These are phyloP conservation scores for Ardeotis arabs DNA, from an alignment of 2,113 vertebrate genomes.

Conservation along the genomic window DNA sequence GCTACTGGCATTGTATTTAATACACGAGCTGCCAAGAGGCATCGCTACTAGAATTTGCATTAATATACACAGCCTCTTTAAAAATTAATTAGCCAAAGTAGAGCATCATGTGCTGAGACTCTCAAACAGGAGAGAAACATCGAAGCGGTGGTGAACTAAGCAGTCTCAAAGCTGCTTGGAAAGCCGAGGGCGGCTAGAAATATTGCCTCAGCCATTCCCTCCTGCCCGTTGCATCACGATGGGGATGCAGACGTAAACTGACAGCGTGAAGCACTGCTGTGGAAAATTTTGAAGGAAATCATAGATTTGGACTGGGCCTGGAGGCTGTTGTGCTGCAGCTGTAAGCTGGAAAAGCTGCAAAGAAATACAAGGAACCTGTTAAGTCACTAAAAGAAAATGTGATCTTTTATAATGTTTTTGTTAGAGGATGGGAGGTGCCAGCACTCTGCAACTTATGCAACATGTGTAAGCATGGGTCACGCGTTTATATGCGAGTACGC, in stretches of 20 bases:
- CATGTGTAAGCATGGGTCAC: fast-evolving
- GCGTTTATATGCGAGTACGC: fast-evolving
- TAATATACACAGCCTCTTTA: constrained; percentile 47
- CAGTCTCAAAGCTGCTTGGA: neutral
- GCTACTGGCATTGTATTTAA: constrained; percentile 58
- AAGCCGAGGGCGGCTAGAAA: neutral
- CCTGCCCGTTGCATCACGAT: neutral
- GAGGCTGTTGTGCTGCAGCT: neutral
- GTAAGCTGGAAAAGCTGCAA: neutral
- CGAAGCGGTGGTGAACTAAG: constrained; percentile 8
- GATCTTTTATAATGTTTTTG: neutral
- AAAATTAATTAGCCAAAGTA: constrained; percentile 67
- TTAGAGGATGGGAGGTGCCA: neutral
- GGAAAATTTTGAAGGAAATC: constrained; percentile 8
- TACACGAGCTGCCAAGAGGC: constrained; percentile 19
- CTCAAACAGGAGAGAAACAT: constrained; percentile 28
- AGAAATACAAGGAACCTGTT: neutral
- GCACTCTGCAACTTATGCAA: neutral
- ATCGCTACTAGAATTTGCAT: constrained; percentile 54
- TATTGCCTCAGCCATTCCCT: neutral
- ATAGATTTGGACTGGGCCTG: neutral
- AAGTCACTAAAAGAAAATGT: neutral
- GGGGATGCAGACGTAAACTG: neutral
- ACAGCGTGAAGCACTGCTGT: neutral
- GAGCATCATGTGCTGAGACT: constrained; percentile 39